Percentiles rank a stretch among this genome's conserved stretches.
Conservation (phyloP, 1,140 invertebrate genomes). For the Paraescarpia echinospica region DNA sequence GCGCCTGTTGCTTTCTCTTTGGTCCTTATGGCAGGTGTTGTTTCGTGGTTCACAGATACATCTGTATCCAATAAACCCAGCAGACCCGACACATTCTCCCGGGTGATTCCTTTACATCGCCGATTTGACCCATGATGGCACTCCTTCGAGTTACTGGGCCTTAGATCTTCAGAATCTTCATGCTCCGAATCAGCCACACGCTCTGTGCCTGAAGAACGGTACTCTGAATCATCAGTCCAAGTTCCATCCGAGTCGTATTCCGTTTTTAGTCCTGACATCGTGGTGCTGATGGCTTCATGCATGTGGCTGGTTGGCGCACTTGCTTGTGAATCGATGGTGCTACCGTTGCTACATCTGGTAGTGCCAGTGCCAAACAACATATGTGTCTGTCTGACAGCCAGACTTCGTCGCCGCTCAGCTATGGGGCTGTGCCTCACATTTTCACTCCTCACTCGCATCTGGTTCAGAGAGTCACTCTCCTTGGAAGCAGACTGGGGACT, state of each 20-base stretch:
- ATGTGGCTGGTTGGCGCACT: not conserved
- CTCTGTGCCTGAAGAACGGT: not conserved
- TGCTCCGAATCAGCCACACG: not conserved
- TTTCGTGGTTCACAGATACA: not conserved
- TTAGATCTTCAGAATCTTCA: not conserved
- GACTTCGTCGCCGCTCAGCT: not conserved
- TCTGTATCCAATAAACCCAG: not conserved
- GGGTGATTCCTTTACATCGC: not conserved
- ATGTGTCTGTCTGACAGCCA: not conserved
- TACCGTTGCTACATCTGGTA: too few species aligned
- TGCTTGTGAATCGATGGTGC: too few species aligned
- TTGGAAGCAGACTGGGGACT: not conserved
- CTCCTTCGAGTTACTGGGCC: not conserved
- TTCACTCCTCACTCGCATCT: not conserved
- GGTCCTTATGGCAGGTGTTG: not conserved
- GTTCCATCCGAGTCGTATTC: not conserved
- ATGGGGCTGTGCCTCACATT: not conserved
- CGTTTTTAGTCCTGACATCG: not conserved
- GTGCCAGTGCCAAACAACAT: not conserved
- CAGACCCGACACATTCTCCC: not conserved
- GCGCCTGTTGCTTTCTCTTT: not conserved
- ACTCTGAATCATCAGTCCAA: not conserved
- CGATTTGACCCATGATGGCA: not conserved
- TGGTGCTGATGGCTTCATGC: not conserved
- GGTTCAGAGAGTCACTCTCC: not conserved